These are phyloP conservation scores for Hyposoter dolosus DNA, from an alignment of 2,888 invertebrate species.

Conservation along the genomic window DNA sequence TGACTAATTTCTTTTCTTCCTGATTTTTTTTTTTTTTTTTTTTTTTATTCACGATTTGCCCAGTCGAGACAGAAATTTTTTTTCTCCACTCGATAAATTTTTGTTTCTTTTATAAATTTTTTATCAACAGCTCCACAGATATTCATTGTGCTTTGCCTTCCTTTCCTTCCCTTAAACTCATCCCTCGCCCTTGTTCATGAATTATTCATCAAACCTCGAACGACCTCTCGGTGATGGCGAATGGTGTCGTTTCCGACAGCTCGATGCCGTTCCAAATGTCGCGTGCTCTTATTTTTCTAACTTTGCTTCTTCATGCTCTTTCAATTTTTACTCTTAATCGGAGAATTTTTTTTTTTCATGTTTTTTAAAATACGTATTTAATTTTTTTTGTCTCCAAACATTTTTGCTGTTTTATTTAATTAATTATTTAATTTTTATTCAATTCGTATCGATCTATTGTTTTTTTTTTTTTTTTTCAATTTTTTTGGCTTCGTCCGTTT, in stretches of 20 bases:
- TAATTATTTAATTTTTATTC: not conserved
- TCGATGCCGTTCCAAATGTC: not conserved
- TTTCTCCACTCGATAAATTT: not conserved
- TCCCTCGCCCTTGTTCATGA: constrained; percentile 49
- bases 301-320: not conserved
- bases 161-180: constrained; percentile 25
- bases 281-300: not conserved
- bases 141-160: constrained; percentile 24
- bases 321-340: not conserved
- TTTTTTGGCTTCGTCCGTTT: not conserved
- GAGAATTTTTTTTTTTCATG: too few relatives aligned
- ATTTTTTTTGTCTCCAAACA: too few relatives aligned
- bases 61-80: constrained; percentile 7
- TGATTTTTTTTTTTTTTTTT: not conserved
- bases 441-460: not conserved
- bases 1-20: not conserved
- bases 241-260: constrained; percentile 43
- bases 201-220: constrained; percentile 60
- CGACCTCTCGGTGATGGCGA: constrained; percentile 32
- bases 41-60: too few relatives aligned
- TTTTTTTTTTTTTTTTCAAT: not conserved
- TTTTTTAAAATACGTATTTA: too few relatives aligned
- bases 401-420: not conserved
- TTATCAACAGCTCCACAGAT: not conserved
- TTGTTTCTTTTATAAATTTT: constrained; percentile 13